A percentile compares a stretch with the other conserved stretches of the same genome.
Evolutionary conservation across 2,797 vertebrate species (phyloP).

Genomic region (Bradypus variegatus): DNA sequence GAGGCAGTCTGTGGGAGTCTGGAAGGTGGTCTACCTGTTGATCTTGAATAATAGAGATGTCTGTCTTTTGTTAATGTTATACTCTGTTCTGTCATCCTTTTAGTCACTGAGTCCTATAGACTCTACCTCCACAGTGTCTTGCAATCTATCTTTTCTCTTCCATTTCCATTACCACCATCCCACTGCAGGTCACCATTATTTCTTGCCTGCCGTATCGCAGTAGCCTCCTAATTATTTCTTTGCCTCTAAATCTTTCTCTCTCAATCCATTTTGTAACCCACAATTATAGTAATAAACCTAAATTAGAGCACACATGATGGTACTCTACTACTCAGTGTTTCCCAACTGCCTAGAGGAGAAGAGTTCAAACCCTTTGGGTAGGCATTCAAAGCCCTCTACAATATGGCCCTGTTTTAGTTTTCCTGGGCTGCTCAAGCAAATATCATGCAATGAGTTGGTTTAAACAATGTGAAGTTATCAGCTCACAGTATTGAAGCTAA

Average conservation of each 20-base stretch:
- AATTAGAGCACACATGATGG: not conserved
- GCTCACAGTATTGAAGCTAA: too few relatives aligned
- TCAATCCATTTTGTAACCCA: not conserved
- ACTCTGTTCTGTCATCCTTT: not conserved
- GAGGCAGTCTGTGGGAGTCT: not conserved
- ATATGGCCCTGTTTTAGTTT: not conserved
- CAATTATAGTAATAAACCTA: not conserved
- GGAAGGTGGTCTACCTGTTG: not conserved
- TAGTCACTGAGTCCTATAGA: not conserved
- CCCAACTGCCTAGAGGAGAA: not conserved
- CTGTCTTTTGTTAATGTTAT: not conserved
- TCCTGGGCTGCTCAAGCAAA: too few relatives aligned
- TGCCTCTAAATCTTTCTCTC: not conserved
- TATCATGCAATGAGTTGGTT: too few relatives aligned
- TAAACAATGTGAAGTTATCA: too few relatives aligned
- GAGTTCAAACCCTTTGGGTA: not conserved
- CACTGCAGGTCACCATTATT: not conserved
- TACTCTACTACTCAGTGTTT: not conserved
- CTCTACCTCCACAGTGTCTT: not conserved
- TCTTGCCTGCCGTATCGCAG: not conserved
- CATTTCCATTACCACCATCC: not conserved
- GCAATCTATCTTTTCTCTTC: not conserved
- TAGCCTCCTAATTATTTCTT: not conserved
- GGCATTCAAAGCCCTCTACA: not conserved
- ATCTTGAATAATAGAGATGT: not conserved